A percentile compares a stretch with the other conserved stretches of the same genome.
Evolutionary conservation across 2,113 vertebrate genomes (phyloP).

Genomic region (Smithornis capensis): DNA sequence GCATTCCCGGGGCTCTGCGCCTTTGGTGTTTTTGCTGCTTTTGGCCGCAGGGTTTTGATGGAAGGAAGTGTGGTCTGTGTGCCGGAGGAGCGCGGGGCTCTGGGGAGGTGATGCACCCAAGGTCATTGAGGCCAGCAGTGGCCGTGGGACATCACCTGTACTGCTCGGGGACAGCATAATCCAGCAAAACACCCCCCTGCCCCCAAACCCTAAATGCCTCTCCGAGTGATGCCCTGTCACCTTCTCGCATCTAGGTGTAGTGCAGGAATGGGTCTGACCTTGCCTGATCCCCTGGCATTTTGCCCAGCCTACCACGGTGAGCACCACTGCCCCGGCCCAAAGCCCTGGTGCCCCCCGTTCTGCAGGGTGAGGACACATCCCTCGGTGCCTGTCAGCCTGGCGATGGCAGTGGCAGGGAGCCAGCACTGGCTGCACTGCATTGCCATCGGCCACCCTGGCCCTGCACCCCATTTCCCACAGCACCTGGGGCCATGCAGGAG

Average conservation of each 20-base stretch:
- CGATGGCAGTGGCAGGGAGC: not conserved
- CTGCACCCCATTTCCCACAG: not conserved
- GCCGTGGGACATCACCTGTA: not conserved
- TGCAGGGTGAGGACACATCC: not conserved
- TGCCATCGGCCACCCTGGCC: not conserved
- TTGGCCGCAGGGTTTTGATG: not conserved
- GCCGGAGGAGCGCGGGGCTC: accelerated
- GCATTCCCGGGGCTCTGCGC: not conserved
- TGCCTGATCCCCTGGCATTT: not conserved
- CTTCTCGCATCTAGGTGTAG: not conserved
- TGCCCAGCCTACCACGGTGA: accelerated
- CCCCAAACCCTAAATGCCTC: not conserved
- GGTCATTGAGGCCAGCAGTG: not conserved
- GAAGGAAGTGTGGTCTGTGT: not conserved
- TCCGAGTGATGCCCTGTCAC: accelerated
- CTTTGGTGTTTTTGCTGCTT: not conserved
- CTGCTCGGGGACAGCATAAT: not conserved
- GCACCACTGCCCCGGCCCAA: not conserved
- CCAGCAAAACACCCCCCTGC: not conserved
- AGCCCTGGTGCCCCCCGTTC: not conserved
- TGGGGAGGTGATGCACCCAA: not conserved
- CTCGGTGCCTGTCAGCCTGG: not conserved
- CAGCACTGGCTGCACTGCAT: not conserved
- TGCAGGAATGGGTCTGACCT: not conserved
- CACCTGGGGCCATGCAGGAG: accelerated